These are phyloP conservation scores for Caerostris darwini DNA, from an alignment of 1,140 invertebrate species.

Conservation along the genomic window DNA sequence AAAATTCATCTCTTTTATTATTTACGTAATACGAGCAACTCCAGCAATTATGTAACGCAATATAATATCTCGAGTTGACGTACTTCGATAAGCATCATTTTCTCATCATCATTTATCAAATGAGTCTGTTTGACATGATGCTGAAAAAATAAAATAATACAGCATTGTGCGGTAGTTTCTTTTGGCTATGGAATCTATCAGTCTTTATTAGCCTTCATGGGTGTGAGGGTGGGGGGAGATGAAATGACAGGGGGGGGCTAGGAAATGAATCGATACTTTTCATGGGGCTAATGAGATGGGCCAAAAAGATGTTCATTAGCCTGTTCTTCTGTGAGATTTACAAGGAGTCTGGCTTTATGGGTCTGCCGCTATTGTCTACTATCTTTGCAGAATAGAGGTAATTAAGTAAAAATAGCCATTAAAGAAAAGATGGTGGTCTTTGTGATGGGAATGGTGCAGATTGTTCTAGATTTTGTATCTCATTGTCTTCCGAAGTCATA, in stretches of 20 bases:
- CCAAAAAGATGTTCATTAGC: conserved; percentile 29
- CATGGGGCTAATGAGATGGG: not conserved
- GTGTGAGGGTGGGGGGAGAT: no score
- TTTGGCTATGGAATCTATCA: conserved; percentile 3
- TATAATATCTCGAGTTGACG: conserved; percentile 36
- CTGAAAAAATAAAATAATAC: not conserved
- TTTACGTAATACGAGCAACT: not conserved
- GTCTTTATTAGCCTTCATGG: conserved; percentile 1
- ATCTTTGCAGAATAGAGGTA: not conserved
- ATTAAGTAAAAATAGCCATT: not conserved
- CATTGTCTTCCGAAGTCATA: not conserved
- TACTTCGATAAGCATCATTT: conserved; percentile 62
- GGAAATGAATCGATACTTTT: conserved; percentile 12
- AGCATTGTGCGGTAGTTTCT: not conserved
- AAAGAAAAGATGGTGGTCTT: not conserved
- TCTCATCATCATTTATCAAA: conserved; percentile 71
- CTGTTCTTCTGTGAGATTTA: not conserved
- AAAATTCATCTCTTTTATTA: not conserved
- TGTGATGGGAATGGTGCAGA: not conserved
- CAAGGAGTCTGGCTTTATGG: not conserved
- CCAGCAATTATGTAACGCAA: conserved; percentile 52
- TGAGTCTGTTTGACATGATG: not conserved
- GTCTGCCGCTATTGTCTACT: not conserved
- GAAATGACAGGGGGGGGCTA: no score
- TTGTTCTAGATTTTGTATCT: no score